phyloP scores from a whole-genome alignment of 2,888 invertebrate species.

The Sphaerophoria taeniata region DNA sequence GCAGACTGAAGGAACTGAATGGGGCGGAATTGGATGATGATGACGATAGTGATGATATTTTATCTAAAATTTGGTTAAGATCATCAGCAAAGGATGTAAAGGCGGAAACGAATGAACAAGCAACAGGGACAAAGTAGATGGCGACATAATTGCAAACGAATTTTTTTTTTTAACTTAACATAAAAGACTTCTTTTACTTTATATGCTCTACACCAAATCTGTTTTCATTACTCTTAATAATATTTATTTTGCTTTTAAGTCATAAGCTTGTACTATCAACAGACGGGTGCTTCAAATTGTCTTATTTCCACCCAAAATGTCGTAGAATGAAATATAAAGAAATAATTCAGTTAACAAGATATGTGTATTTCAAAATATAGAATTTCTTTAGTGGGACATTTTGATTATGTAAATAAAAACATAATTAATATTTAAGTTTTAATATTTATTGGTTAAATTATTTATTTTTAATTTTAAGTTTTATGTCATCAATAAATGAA shows the following conservation, averaged over 20 bases:
- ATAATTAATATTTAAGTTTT: slow-evolving; percentile 48
- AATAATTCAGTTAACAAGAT: too few relatives aligned
- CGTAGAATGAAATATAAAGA: too few relatives aligned
- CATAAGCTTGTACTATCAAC: neutral
- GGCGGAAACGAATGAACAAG: slow-evolving; percentile 65
- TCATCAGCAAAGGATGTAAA: slow-evolving; percentile 66
- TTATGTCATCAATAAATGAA: neutral
- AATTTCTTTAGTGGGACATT: slow-evolving; percentile 16
- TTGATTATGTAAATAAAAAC: slow-evolving; percentile 50
- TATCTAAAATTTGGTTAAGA: slow-evolving; percentile 46
- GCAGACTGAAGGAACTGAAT: slow-evolving; percentile 76
- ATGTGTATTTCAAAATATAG: too few relatives aligned
- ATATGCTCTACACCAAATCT: slow-evolving; percentile 82
- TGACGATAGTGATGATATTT: slow-evolving; percentile 32
- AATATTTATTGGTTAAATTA: slow-evolving; percentile 54
- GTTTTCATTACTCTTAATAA: slow-evolving; percentile 73
- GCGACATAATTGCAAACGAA: slow-evolving; percentile 17
- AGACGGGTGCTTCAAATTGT: slow-evolving; percentile 14
- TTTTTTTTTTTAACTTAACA: slow-evolving; percentile 21
- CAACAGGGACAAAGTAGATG: slow-evolving; percentile 74
- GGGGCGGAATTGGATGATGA: slow-evolving; percentile 55
- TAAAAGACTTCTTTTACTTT: slow-evolving; percentile 57
- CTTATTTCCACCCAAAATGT: neutral
- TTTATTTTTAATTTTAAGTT: slow-evolving; percentile 51
- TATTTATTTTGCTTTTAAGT: slow-evolving; percentile 15